These are phyloP conservation scores for Brachionus calyciflorus DNA, from an alignment of 1,140 invertebrate genomes.

Conservation along the genomic window DNA sequence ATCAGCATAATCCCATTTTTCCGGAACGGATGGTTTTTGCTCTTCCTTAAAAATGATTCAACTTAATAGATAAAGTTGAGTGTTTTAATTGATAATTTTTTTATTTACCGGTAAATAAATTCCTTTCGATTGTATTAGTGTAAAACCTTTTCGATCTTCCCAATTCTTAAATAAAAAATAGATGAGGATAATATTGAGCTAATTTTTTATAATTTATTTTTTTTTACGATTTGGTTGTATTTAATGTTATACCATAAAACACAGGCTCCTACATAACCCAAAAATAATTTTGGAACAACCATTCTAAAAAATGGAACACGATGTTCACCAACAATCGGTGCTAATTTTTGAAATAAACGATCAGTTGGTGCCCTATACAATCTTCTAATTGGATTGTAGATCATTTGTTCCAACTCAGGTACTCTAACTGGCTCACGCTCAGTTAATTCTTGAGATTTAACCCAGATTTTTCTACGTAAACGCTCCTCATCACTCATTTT, in stretches of 20 bases:
- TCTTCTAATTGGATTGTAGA: conserved; percentile 45
- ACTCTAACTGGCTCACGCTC: conserved; percentile 54
- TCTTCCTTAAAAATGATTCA: conserved; percentile 41
- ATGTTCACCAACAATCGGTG: conserved; percentile 36
- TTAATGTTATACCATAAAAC: conserved; percentile 38
- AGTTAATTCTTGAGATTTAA: conserved; percentile 56
- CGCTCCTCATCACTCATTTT: conserved; percentile 56
- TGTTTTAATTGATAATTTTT: neutral
- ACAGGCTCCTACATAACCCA: conserved; percentile 29
- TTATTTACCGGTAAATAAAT: conserved; percentile 23
- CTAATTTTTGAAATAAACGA: conserved; percentile 7
- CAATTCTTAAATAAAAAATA: neutral
- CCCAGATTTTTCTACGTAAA: conserved; percentile 54
- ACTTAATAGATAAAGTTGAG: too few species aligned
- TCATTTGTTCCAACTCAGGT: conserved; percentile 50
- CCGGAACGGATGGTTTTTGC: neutral
- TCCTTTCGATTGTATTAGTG: neutral
- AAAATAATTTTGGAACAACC: conserved; percentile 30
- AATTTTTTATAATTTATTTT: neutral
- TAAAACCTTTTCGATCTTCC: conserved; percentile 33
- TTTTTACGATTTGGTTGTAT: conserved; percentile 19
- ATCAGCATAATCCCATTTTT: conserved; percentile 44
- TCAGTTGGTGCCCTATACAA: conserved; percentile 38
- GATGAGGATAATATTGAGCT: neutral
- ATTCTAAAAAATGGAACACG: conserved; percentile 41